Evolutionary conservation across 1,140 invertebrate genomes (phyloP), one percentile per base, ranked within the genome.

Genomic region (Cecropterus lyciades): DNA sequence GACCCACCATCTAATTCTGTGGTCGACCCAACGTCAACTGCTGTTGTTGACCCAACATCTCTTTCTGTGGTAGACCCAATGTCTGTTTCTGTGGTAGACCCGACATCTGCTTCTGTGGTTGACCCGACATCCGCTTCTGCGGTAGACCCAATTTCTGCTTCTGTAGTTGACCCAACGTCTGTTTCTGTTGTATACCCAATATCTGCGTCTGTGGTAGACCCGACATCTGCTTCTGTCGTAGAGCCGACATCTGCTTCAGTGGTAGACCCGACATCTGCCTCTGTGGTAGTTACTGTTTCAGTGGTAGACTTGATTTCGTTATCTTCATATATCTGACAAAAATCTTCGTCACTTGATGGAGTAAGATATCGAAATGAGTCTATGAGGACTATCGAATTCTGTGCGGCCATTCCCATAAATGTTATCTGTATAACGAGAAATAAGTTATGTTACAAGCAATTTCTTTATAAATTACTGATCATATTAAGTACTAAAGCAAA

Each of bases 321-420:
- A 49, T 77, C 65, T 52, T 69, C 56, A 45, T 83, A 83, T 49
- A 79, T 70, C 13, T 46, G 33, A 72, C 72, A 77, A n/a, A 66
- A 52, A 27, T 74, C 67, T n/a, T 76, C 69, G 14, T 68, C 43
- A 11, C 17, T 15, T 45, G 8, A 16, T 40, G 73, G 68, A 43
- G 74, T 62, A 8, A 75, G 60, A 16, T 77, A 79, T 6, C 80
- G 71, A 27, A 80, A 76, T 33, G 80, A 80, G 65, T 83, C 80
- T 6, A 83, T 48, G 20, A 83, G 46, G 8, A 83, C 51, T 27
- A 51, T 59, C n/a, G 80, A 75, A 2, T 48, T 56, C 0, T 52
- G 45, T 13, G 60, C 63, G 52, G 60, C 67, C 30, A 67, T 46
- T 49, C 77, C 79, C 20, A 79, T 49, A 13, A 82, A 51, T 11